Base-by-base conservation (phyloP, 2,888 invertebrate species). In the Adelphocoris suturalis region DNA sequence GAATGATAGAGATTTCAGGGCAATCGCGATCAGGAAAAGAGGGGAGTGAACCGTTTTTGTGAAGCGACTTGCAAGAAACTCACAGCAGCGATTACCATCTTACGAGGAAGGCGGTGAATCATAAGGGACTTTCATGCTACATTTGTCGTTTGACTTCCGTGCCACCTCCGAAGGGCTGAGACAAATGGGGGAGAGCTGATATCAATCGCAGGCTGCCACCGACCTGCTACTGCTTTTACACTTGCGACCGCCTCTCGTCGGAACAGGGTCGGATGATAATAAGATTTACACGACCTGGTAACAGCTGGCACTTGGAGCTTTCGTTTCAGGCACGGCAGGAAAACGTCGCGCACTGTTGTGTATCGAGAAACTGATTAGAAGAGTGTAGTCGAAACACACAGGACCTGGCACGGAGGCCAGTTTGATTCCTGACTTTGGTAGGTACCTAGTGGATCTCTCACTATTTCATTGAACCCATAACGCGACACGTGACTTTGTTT, bases 141-240 rank as follows among this genome's bases (percentile, higher is more conserved):
- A 78, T 78, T 78, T 78, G 78, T 78, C 78, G 78, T 78, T 19
- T 78, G 78, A 46, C 78, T 78, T 78, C 78, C 78, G 78, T 78
- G 78, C 78, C 47, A 78, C 78, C 78, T 47, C 78, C n/a, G 68
- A 68, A 37, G 68, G 19, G 68, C 23, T 68, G 68, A 27, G 78
- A 78, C 78, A 78, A 78, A 78, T 78, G 78, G 78, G 46, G 46
- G 11, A 46, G 47, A 27, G 19, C 78, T 78, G 78, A 78, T 78
- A 78, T 78, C 78, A 78, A 78, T 78, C 78, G 37, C 11, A 76
- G 46, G n/a, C n/a, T 46, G 37, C 78, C 37, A 47, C 78, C 78
- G 47, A 78, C 78, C 78, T 46, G 46, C 78, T 78, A 78, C 46
- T 47, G 13, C 78, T 28, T 68, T 19, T 46, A 78, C 78, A 78